phyloP scores from a whole-genome alignment of 2,113 vertebrate species.

The Sciurus niger region DNA sequence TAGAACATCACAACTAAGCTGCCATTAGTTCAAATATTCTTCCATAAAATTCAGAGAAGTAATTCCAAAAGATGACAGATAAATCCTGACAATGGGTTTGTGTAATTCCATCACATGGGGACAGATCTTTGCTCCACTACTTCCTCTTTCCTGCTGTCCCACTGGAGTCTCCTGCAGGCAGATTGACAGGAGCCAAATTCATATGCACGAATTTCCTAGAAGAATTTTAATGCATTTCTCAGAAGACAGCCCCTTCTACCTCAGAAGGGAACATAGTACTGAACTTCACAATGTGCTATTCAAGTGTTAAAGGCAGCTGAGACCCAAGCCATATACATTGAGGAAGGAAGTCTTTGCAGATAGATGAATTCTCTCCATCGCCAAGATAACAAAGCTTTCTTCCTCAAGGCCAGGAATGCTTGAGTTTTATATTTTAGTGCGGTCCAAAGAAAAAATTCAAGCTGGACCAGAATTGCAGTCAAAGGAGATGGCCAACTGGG shows the following conservation, averaged over 20 bases:
- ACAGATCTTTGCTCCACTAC: neutral
- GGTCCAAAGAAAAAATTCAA: neutral
- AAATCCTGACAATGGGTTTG: neutral
- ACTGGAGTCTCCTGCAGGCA: neutral
- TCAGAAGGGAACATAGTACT: neutral
- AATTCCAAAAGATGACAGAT: neutral
- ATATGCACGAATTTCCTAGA: neutral
- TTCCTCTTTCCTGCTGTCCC: neutral
- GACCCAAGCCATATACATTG: neutral
- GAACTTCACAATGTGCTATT: neutral
- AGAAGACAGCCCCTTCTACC: neutral
- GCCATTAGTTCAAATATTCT: slow-evolving; percentile 3
- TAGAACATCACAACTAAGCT: neutral
- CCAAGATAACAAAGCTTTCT: neutral
- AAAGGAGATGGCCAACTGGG: neutral
- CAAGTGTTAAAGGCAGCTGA: neutral
- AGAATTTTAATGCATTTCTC: neutral
- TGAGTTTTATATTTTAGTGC: neutral
- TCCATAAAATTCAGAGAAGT: neutral
- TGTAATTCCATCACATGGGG: neutral
- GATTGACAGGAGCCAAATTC: neutral
- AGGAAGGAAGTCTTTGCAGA: neutral
- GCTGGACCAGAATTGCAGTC: neutral
- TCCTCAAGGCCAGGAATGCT: neutral
- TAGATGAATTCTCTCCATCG: neutral